phyloP scores from a whole-genome alignment of 1,140 invertebrate species.

The Tachypleus tridentatus region DNA sequence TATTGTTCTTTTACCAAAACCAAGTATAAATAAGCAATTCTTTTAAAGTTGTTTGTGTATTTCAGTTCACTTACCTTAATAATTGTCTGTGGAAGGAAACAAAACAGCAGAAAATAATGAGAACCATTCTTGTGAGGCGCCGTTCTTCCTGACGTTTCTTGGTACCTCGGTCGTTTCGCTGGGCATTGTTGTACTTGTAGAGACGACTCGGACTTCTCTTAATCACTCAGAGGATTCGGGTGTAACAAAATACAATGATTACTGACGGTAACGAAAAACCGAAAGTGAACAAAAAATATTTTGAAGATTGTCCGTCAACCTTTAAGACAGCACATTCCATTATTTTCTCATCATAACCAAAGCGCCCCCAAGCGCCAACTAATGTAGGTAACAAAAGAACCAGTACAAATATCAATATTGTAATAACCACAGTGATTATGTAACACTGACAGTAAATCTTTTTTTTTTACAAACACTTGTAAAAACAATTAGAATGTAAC shows the following conservation, averaged over 20 bases:
- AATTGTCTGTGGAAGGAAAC: constrained; percentile 71
- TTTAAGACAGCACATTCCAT: constrained; percentile 35
- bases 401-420: constrained; percentile 57
- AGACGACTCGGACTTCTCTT: constrained; percentile 35
- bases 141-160: constrained; percentile 24
- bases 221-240: constrained; percentile 71
- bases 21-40: no score
- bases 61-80: constrained; percentile 63
- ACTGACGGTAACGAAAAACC: constrained; percentile 67
- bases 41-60: no score
- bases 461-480: constrained; percentile 11
- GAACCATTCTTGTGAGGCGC: no score
- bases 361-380: no score
- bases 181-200: constrained; percentile 7
- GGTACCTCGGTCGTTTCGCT: constrained; percentile 10
- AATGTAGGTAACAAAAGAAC: constrained; percentile 57
- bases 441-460: constrained; percentile 19
- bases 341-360: constrained; percentile 50
- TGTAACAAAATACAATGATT: constrained; percentile 68
- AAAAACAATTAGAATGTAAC: constrained; percentile 41
- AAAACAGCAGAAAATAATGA: constrained; percentile 70
- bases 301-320: constrained; percentile 57
- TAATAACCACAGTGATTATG: constrained; percentile 30
- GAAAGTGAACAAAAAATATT: constrained; percentile 69
- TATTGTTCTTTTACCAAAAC: no score